Conservation (phyloP, 1,140 invertebrate genomes). For the Schlechtendalia chinensis region DNA sequence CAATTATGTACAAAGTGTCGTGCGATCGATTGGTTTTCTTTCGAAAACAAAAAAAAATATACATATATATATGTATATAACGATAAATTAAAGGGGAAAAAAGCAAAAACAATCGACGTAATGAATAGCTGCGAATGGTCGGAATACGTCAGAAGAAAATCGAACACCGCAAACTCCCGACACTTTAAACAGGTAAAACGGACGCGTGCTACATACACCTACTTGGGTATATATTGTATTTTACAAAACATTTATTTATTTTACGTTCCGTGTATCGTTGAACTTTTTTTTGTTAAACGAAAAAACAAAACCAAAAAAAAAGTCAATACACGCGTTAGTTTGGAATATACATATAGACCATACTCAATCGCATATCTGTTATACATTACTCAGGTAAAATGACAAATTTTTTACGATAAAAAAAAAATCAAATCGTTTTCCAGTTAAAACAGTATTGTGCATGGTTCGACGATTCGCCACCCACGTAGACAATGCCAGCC, state of each 20-base stretch:
- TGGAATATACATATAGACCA: too few relatives aligned
- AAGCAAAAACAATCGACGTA: slow-evolving; percentile 12
- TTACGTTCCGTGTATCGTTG: not conserved
- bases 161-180: not conserved
- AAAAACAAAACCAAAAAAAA: too few relatives aligned
- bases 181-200: not conserved
- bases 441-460: not conserved
- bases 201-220: not conserved
- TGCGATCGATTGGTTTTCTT: not conserved
- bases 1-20: not conserved
- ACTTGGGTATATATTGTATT: too few relatives aligned
- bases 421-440: not conserved
- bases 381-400: too few relatives aligned
- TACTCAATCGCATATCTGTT: too few relatives aligned
- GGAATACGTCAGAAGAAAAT: slow-evolving; percentile 36
- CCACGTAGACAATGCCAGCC: not conserved
- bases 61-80: not conserved
- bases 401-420: too few relatives aligned
- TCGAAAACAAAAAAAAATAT: too few relatives aligned
- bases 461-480: not conserved
- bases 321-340: too few relatives aligned
- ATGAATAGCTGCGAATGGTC: slow-evolving; percentile 12
- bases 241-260: too few relatives aligned
- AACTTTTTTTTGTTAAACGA: not conserved
- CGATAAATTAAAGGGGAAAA: not conserved